Evolutionary conservation across 2,113 vertebrate genomes (phyloP), one percentile per base, ranked within the genome.

Genomic region (Catharus minimus): DNA sequence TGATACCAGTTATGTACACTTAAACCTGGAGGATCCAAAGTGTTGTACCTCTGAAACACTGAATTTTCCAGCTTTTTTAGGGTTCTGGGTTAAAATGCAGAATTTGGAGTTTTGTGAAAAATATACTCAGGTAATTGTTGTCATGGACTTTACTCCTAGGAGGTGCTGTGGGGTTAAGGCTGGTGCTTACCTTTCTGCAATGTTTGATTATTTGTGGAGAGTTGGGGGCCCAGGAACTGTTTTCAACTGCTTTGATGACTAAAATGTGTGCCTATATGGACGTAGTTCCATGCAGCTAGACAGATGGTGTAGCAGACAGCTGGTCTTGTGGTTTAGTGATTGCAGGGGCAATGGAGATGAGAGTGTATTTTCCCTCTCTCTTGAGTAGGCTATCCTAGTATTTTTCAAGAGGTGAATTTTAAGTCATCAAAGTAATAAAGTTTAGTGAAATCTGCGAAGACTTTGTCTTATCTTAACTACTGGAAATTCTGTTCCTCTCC

Each of bases 401-500:
- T 13, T 68, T 83, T 73, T 80, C 61, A 76, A 39, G 27, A 73
- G 13, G 22, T 77, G 13, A 84, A 28, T 84, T 75, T 55, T 62
- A 78, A 67, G 28, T 71, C 24, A 18, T 44, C 3, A 2, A 43
- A 65, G 17, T 44, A 36, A 44, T 64, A 44, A 78, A 66, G 15
- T 39, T 75, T 17, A 30, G 18, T 36, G 30, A 79, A 82, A 47
- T 43, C 82, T 71, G 46, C 73, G 28, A 57, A 74, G 18, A 57
- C 39, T 73, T 53, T 82, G 6, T 18, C 38, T 64, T 67, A 15
- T 5, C 13, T 44, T 79, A 72, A 30, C 2, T 49, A 13, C 12
- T 0, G 0, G 28, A 66, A 60, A 18, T 28, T 53, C 2, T 3
- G 9, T 62, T 76, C 8, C 9, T 68, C 2, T 79, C 13, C 10